phyloP scores from a whole-genome alignment of 1,140 invertebrate genomes.

The Harlomillsia oculata region DNA sequence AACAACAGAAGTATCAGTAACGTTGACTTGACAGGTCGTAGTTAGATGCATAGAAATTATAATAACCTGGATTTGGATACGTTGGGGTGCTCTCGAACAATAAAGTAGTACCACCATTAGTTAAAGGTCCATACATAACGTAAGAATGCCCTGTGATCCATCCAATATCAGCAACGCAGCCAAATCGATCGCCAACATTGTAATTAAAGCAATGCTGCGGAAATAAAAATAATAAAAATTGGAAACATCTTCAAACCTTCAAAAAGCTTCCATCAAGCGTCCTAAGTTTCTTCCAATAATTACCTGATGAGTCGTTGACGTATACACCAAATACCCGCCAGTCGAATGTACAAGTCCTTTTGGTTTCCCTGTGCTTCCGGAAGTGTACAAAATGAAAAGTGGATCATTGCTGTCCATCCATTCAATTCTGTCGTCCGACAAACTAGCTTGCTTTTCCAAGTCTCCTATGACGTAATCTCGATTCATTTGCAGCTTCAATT shows the following conservation, averaged over 20 bases:
- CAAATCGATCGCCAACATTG: conserved; percentile 45
- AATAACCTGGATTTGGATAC: conserved; percentile 47
- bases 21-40: not conserved
- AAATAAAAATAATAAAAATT: conserved; percentile 12
- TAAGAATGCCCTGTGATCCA: conserved; percentile 52
- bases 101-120: conserved; percentile 47
- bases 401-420: conserved; percentile 47
- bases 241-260: not conserved
- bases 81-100: conserved; percentile 49
- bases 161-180: conserved; percentile 51
- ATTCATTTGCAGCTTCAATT: conserved; percentile 39
- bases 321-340: conserved; percentile 49
- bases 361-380: conserved; percentile 48
- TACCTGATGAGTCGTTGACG: conserved; percentile 45
- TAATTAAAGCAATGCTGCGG: conserved; percentile 45
- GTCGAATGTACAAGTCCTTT: conserved; percentile 49
- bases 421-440: conserved; percentile 39
- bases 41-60: not conserved
- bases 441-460: conserved; percentile 26
- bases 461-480: conserved; percentile 35
- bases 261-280: not conserved
- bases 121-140: conserved; percentile 49
- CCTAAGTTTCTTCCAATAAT: not conserved
- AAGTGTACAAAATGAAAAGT: conserved; percentile 50
- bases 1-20: not conserved